Evolutionary conservation across 2,888 invertebrate genomes (phyloP).

Genomic region (Caenorhabditis sp.): DNA sequence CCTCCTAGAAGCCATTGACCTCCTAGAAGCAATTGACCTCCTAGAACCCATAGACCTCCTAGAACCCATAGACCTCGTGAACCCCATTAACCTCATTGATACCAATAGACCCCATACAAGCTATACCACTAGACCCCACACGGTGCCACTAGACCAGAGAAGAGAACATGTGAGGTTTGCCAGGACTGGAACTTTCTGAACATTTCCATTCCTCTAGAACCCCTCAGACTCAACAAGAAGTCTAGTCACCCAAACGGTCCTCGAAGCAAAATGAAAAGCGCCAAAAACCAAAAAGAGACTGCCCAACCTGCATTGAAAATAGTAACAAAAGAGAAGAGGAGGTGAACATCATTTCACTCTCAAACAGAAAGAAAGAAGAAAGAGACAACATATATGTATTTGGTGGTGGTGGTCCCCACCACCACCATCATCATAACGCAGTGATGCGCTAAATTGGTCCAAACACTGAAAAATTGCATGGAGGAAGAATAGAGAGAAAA

Average conservation of each 20-base stretch:
- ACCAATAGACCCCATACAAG: too few species aligned
- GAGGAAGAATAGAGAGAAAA: not conserved
- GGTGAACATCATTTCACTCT: not conserved
- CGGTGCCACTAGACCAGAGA: too few species aligned
- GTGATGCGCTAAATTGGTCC: constrained; percentile 58
- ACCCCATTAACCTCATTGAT: too few species aligned
- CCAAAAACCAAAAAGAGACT: constrained; percentile 3
- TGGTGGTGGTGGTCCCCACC: not conserved
- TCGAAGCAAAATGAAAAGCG: not conserved
- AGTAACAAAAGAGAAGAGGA: constrained; percentile 6
- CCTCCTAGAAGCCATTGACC: too few species aligned
- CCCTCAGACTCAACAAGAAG: too few species aligned
- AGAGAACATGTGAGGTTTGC: too few species aligned
- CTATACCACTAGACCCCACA: too few species aligned
- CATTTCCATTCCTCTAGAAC: too few species aligned
- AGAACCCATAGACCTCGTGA: too few species aligned
- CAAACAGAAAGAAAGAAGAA: not conserved
- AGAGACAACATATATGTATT: not conserved
- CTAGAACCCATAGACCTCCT: too few species aligned
- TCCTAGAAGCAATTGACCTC: too few species aligned
- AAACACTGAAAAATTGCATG: not conserved
- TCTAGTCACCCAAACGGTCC: not conserved
- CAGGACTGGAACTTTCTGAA: too few species aligned
- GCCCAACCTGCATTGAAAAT: not conserved
- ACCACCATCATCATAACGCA: constrained; percentile 42